A percentile compares a stretch with the other conserved stretches of the same genome.
These are phyloP conservation scores for Scaptomyza caliginosa DNA, from an alignment of 2,888 invertebrate genomes.

Conservation along the genomic window DNA sequence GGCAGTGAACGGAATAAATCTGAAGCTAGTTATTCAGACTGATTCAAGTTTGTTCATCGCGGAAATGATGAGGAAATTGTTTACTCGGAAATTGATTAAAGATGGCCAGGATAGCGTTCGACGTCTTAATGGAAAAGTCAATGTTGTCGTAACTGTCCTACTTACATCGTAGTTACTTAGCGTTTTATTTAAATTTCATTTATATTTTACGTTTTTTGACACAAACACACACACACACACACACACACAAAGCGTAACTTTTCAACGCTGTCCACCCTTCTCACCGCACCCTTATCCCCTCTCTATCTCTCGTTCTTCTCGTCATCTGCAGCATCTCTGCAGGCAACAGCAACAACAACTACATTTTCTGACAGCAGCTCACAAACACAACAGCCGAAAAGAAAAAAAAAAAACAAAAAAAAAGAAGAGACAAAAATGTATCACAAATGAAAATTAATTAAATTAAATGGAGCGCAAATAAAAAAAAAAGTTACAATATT, in stretches of 20 bases:
- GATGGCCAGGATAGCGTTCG: slow-evolving; percentile 49
- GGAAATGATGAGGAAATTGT: slow-evolving; percentile 73
- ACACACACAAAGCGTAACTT: slow-evolving; percentile 10
- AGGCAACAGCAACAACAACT: slow-evolving; percentile 7
- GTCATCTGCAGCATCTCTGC: slow-evolving; percentile 22
- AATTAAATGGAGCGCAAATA: slow-evolving; percentile 73
- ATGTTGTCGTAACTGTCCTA: slow-evolving; percentile 21
- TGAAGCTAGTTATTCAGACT: slow-evolving; percentile 6
- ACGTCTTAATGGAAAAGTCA: slow-evolving; percentile 52
- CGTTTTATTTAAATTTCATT: slow-evolving; percentile 59
- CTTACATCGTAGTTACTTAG: slow-evolving; percentile 21
- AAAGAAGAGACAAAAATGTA: slow-evolving; percentile 53
- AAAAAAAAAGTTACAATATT: slow-evolving; percentile 46
- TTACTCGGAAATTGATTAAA: slow-evolving; percentile 68
- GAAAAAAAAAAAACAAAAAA: too few species aligned
- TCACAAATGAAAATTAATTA: slow-evolving; percentile 73
- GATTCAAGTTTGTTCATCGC: slow-evolving; percentile 21
- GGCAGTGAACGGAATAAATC: slow-evolving; percentile 5
- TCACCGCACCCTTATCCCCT: not conserved
- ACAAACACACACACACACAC: slow-evolving; percentile 15
- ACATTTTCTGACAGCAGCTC: slow-evolving; percentile 51
- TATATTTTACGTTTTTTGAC: slow-evolving; percentile 41
- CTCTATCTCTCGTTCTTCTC: not conserved
- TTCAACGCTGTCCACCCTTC: slow-evolving; percentile 24
- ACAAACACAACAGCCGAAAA: slow-evolving; percentile 8